Evolutionary conservation across 1,140 invertebrate genomes (phyloP), one percentile per base, ranked within the genome.

Genomic region (Gryon sp.): DNA sequence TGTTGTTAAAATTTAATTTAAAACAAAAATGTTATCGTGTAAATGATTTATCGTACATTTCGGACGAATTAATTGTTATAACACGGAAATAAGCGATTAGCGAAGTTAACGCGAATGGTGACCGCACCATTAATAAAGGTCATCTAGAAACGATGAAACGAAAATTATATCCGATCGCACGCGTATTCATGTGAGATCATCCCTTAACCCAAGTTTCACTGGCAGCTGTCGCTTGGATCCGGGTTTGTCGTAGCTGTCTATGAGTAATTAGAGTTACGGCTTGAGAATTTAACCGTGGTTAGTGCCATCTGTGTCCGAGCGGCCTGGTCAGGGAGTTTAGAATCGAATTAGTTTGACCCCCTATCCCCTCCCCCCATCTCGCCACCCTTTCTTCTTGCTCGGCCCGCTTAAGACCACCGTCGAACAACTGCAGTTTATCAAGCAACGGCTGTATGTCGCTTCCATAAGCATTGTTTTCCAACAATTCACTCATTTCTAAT

Each of bases 331-430:
- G 68, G 18, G 87, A 89, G 86, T 89, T 89, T 89, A 89, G 86
- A 89, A 88, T 87, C 87, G 87, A 89, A 89, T 89, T 89, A 89
- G 87, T 89, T 89, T 87, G 82, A 85, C 85, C 83, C 82, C n/a
- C n/a, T n/a, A n/a, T n/a, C n/a, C n/a, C n/a, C n/a, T n/a, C n/a
- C n/a, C n/a, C n/a, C n/a, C n/a, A n/a, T n/a, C n/a, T n/a, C n/a
- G n/a, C n/a, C 77, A 2, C 26, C 50, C 62, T 50, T 81, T 46
- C 59, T 82, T 66, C 78, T 80, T 82, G 79, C 46, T 34, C 72
- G 68, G 63, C 78, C 26, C 80, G 55, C 75, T 84, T 84, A 83
- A 83, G 75, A 81, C 77, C 60, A 32, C 73, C 75, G 43, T 53
- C 53, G 75, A 80, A 82, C 76, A 83, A 84, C 76, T 79, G 65